phyloP scores from a whole-genome alignment of 2,113 vertebrate genomes.

The Pachycephala philippinensis region DNA sequence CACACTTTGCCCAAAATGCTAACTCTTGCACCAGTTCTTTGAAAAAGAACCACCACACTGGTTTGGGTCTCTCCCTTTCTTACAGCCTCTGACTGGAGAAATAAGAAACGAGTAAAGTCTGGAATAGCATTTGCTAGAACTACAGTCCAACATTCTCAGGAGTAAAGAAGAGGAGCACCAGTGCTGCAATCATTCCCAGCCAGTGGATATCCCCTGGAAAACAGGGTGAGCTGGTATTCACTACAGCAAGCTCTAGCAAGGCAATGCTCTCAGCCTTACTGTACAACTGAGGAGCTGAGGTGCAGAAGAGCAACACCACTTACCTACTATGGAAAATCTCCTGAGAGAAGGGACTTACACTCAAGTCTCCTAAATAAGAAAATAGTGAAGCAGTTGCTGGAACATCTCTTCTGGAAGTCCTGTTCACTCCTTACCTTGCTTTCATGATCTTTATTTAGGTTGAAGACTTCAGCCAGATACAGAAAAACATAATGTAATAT shows the following conservation, averaged over 20 bases:
- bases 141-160: not conserved
- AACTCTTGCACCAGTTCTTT: not conserved
- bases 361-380: not conserved
- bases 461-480: not conserved
- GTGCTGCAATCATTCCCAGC: not conserved
- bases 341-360: not conserved
- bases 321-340: not conserved
- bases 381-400: not conserved
- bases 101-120: not conserved
- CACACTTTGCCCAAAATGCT: not conserved
- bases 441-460: not conserved
- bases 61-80: not conserved
- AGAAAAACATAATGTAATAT: not conserved
- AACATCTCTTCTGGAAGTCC: not conserved
- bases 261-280: not conserved
- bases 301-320: not conserved
- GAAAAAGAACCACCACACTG: not conserved
- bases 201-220: not conserved
- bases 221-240: not conserved
- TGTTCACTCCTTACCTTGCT: not conserved
- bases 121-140: not conserved
- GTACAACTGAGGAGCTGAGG: not conserved
- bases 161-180: not conserved
- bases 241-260: not conserved
- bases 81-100: not conserved